Evolutionary conservation across 2,888 invertebrate species (phyloP).

Genomic region (Agriotes lineatus): DNA sequence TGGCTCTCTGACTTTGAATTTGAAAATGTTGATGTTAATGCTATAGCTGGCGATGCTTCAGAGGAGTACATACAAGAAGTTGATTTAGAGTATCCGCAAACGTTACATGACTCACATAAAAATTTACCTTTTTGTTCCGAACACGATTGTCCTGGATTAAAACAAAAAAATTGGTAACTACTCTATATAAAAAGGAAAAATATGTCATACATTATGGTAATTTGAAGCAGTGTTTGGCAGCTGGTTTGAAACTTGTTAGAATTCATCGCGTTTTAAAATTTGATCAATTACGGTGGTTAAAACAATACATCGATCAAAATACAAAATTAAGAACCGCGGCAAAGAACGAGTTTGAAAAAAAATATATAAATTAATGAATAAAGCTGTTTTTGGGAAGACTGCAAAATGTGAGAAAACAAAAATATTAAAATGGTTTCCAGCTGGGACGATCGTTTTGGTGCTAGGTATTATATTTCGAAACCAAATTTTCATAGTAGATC

Average conservation of each 20-base stretch:
- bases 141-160: too few relatives aligned
- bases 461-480: too few relatives aligned
- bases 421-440: conserved; percentile 55
- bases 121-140: too few relatives aligned
- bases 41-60: conserved; percentile 35
- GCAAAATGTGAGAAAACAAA: conserved; percentile 61
- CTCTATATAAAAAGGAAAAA: conserved; percentile 49
- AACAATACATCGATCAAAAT: conserved; percentile 43
- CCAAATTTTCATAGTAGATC: conserved; percentile 36
- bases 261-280: conserved; percentile 51
- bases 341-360: too few relatives aligned
- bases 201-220: too few relatives aligned
- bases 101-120: too few relatives aligned
- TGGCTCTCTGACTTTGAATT: conserved; percentile 36
- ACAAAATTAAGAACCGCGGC: conserved; percentile 44
- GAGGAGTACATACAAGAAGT: conserved; percentile 58
- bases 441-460: conserved; percentile 50
- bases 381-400: conserved; percentile 58
- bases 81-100: too few relatives aligned
- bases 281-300: conserved; percentile 24
- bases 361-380: conserved; percentile 43
- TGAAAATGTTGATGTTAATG: conserved; percentile 19
- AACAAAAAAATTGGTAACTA: conserved; percentile 53
- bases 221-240: too few relatives aligned
- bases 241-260: too few relatives aligned